Base-by-base conservation (phyloP, 2,113 vertebrate genomes). In the Mormyrus lacerda region DNA sequence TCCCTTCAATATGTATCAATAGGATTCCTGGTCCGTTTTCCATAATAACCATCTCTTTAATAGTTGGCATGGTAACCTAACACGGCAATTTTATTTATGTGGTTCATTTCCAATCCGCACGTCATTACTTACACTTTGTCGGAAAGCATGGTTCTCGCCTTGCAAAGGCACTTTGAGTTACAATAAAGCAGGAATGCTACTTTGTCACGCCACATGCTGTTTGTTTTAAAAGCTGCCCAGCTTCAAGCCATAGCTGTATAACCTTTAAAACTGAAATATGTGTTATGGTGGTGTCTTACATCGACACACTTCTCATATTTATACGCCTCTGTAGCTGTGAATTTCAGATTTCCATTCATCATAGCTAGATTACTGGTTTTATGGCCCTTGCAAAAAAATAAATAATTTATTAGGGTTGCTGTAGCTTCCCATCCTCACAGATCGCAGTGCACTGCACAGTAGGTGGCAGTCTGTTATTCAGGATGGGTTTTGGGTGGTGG, bases 201-300 rank as follows among this genome's bases (percentile, higher is more conserved):
- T 42, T 1, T 79, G 4, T 79, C 73, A 79, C 10, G 31, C 69
- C 35, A 73, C 31, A 76, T 39, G 15, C 35, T 76, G 31, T 39
- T 65, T 76, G 15, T 76, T 76, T 21, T 76, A 15, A 76, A 39
- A 79, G 73, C 13, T 39, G 69, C 17, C 35, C 35, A 76, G 35
- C 31, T 79, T 79, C 8, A 15, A 79, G 35, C 35, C 35, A 0
- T 42, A 42, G 35, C 73, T 42, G 2, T 39, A 79, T 79, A 79
- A 79, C 73, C 73, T 79, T 79, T 79, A 42, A 79, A 79, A 79
- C 31, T 79, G 35, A 79, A 79, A 79, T 79, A 39, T 79, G 73
- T 42, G 73, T 79, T 79, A 42, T 79, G 73, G 31, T 79, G n/a
- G 13, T 79, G 35, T 79, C 31, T 39, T 79, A 42, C 35, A 79